These are phyloP conservation scores for Deroplatys truncata DNA, from an alignment of 2,888 invertebrate species.

Conservation along the genomic window DNA sequence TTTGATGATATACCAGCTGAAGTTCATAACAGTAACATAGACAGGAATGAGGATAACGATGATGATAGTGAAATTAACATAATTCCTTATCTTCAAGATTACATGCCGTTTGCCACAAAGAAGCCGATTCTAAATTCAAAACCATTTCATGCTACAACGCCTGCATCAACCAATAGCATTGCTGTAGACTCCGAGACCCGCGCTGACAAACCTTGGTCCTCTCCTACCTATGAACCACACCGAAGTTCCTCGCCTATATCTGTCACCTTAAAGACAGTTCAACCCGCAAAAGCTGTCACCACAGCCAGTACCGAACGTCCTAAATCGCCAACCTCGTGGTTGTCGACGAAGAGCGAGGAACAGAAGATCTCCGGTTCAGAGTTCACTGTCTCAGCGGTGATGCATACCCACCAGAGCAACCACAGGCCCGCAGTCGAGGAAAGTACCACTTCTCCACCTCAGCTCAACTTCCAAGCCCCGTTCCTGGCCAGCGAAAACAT, in stretches of 20 bases:
- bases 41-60: not conserved
- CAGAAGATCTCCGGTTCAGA: constrained; percentile 35
- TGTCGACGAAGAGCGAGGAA: not conserved
- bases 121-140: constrained; percentile 36
- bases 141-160: not conserved
- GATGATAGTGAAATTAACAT: constrained; percentile 43
- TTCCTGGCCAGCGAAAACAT: constrained; percentile 56
- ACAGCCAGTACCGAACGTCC: constrained; percentile 17
- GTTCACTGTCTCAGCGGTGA: constrained; percentile 45
- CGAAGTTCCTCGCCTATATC: constrained; percentile 19
- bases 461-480: constrained; percentile 32
- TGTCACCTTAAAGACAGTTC: constrained; percentile 26
- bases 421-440: constrained; percentile 12
- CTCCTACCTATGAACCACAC: not conserved
- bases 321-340: constrained; percentile 32
- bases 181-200: not conserved
- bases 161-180: not conserved
- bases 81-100: constrained; percentile 48
- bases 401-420: constrained; percentile 42
- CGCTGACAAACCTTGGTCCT: not conserved
- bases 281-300: not conserved
- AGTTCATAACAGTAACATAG: constrained; percentile 7
- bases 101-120: constrained; percentile 43
- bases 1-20: constrained; percentile 8
- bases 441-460: constrained; percentile 17